Evolutionary conservation across 2,113 vertebrate genomes (phyloP).

Genomic region (Cottus gobio): DNA sequence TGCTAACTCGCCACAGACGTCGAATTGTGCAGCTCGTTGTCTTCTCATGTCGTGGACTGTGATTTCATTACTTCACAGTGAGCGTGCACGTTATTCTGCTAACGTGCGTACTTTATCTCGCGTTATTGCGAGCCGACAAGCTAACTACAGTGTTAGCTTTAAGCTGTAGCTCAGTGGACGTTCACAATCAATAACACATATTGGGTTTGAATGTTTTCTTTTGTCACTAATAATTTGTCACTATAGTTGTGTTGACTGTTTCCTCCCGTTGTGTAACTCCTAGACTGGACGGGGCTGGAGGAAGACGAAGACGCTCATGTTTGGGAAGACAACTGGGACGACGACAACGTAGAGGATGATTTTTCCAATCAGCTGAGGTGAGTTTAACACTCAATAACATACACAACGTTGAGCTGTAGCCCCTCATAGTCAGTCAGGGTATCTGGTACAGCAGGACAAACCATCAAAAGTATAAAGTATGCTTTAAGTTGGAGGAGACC

Average conservation of each 20-base stretch:
- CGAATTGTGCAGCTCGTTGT: not conserved
- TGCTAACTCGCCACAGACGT: not conserved
- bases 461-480: not conserved
- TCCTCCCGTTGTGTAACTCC: not conserved
- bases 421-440: not conserved
- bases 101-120: not conserved
- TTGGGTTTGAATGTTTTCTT: not conserved
- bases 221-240: too few relatives aligned
- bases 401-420: not conserved
- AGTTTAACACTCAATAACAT: not conserved
- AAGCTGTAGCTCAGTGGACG: too few relatives aligned
- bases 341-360: slow-evolving; percentile 99
- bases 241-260: too few relatives aligned
- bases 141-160: not conserved
- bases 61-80: not conserved
- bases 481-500: not conserved
- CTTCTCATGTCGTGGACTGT: not conserved
- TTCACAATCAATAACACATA: not conserved
- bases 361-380: slow-evolving; percentile 98
- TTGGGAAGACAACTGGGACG: slow-evolving; percentile 99
- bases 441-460: not conserved
- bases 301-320: slow-evolving; percentile 99
- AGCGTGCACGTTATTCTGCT: fast-evolving
- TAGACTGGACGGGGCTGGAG: slow-evolving; percentile 98
- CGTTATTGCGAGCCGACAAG: not conserved